Conservation (phyloP, 2,888 invertebrate species). For the Cynaeus angustus region DNA sequence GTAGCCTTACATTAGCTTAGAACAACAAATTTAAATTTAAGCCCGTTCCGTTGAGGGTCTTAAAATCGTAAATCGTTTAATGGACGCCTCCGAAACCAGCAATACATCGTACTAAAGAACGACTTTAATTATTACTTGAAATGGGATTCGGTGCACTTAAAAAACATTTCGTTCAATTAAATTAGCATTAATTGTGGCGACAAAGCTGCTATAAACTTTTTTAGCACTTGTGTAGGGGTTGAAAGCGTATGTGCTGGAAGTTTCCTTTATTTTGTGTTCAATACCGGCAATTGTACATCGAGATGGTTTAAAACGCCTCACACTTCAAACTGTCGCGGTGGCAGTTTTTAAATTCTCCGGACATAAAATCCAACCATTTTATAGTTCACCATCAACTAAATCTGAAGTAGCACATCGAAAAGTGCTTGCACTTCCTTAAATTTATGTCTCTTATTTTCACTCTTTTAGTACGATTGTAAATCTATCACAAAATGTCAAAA, state of each 20-base stretch:
- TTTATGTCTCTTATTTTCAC: background rate
- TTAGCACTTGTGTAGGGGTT: background rate
- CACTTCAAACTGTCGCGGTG: background rate
- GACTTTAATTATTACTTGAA: too few species aligned
- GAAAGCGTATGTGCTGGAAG: constrained; percentile 1
- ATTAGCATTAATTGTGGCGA: background rate
- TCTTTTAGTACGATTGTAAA: background rate
- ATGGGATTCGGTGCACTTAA: too few species aligned
- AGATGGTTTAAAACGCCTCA: background rate
- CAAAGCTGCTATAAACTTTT: background rate
- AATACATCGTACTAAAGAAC: too few species aligned
- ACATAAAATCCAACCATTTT: constrained; percentile 8
- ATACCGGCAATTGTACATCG: background rate
- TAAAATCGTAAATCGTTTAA: too few species aligned
- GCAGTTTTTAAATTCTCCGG: constrained; percentile 7
- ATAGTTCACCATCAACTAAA: background rate
- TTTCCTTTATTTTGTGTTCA: background rate
- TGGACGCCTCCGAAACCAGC: too few species aligned
- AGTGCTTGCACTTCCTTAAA: constrained; percentile 5
- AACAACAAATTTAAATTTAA: too few species aligned
- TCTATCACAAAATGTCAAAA: background rate
- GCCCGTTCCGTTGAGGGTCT: too few species aligned
- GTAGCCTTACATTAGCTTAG: too few species aligned
- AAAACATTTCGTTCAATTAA: too few species aligned
- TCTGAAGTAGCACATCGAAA: constrained; percentile 1